These are phyloP conservation scores for Spisula subtruncata DNA, from an alignment of 2,888 invertebrate genomes.

Conservation along the genomic window DNA sequence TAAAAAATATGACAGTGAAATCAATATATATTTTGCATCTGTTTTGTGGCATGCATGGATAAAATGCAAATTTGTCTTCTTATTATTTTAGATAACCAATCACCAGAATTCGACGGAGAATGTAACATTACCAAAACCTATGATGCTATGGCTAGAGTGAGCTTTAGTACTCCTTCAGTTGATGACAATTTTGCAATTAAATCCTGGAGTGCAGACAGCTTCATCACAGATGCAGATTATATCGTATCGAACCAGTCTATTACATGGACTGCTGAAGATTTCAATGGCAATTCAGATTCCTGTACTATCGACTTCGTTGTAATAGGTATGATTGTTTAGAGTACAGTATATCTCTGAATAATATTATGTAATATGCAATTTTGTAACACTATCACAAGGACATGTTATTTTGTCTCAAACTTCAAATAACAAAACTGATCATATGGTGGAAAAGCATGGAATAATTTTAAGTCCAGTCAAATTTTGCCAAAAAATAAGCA, in stretches of 20 bases:
- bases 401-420: too few relatives aligned
- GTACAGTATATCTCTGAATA: neutral
- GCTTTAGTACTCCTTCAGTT: neutral
- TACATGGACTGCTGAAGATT: constrained; percentile 14
- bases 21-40: too few relatives aligned
- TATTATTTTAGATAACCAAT: neutral
- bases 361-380: too few relatives aligned
- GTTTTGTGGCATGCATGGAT: too few relatives aligned
- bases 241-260: neutral
- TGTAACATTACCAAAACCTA: neutral
- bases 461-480: too few relatives aligned
- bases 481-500: too few relatives aligned
- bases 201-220: neutral
- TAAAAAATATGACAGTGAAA: too few relatives aligned
- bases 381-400: too few relatives aligned
- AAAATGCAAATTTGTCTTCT: too few relatives aligned
- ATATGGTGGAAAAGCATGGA: too few relatives aligned
- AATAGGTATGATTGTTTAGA: constrained; percentile 26
- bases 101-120: neutral
- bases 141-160: neutral
- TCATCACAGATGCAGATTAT: neutral
- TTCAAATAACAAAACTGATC: too few relatives aligned
- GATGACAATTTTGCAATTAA: constrained; percentile 14
- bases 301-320: constrained; percentile 38
- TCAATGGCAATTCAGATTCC: neutral